phyloP scores from a whole-genome alignment of 2,888 invertebrate genomes.

The Gymnosoma rotundatum region DNA sequence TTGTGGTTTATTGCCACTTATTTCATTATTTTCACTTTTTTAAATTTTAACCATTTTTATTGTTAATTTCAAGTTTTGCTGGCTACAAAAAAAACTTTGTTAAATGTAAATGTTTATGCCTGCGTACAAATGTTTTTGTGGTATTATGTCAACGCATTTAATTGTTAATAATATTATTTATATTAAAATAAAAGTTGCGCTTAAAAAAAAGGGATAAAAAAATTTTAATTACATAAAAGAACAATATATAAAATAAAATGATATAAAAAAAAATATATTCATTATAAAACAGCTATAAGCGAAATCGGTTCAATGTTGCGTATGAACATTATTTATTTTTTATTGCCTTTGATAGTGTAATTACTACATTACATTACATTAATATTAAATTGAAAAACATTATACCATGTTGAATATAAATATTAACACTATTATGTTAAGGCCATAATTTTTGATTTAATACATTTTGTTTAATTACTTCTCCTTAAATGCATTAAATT shows the following conservation, averaged over 20 bases:
- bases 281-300: conserved; percentile 14
- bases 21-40: conserved; percentile 39
- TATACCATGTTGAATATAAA: conserved; percentile 14
- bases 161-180: conserved; percentile 65
- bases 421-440: conserved; percentile 21
- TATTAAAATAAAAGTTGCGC: conserved; percentile 36
- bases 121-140: conserved; percentile 55
- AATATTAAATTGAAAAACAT: conserved; percentile 48
- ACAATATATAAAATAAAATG: conserved; percentile 6
- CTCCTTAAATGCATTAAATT: background rate
- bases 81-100: background rate
- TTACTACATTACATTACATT: conserved; percentile 30
- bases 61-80: background rate
- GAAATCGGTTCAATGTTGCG: conserved; percentile 58
- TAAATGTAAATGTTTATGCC: conserved; percentile 39
- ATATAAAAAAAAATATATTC: conserved; percentile 1
- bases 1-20: conserved; percentile 65
- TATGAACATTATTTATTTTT: conserved; percentile 55
- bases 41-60: background rate
- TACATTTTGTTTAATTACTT: background rate
- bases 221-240: conserved; percentile 37
- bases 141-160: conserved; percentile 67
- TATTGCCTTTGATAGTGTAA: conserved; percentile 35
- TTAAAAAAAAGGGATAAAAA: conserved; percentile 23
- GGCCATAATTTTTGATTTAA: conserved; percentile 5